Evolutionary conservation across 2,113 vertebrate species (phyloP).

Genomic region (Paracanthobrama guichenoti): DNA sequence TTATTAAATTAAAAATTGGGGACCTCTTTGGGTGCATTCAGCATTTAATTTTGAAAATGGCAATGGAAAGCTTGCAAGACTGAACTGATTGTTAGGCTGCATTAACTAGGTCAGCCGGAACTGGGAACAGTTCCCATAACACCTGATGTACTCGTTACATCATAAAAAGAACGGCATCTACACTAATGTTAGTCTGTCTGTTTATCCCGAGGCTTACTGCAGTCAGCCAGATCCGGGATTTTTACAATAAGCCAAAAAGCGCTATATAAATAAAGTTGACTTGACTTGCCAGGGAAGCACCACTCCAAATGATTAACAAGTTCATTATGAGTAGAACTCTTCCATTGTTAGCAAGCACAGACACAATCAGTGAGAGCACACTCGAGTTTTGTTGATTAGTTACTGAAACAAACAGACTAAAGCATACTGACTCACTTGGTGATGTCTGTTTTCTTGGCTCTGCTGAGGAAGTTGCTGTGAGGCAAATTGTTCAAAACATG

Average conservation of each 20-base stretch:
- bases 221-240: too few species aligned
- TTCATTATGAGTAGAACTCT: not conserved
- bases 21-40: slow-evolving; percentile 37
- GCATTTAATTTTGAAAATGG: slow-evolving; percentile 36
- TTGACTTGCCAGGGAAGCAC: slow-evolving; percentile 9
- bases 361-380: not conserved
- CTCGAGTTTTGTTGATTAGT: slow-evolving; percentile 1
- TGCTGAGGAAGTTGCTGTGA: not conserved
- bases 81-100: too few species aligned
- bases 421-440: not conserved
- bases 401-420: not conserved
- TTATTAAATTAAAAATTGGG: slow-evolving; percentile 34
- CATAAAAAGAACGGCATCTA: too few species aligned
- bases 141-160: too few species aligned
- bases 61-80: slow-evolving; percentile 25
- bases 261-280: too few species aligned
- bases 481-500: too few species aligned
- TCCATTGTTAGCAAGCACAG: not conserved
- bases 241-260: too few species aligned
- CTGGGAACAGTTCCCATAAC: too few species aligned
- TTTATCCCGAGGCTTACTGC: too few species aligned
- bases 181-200: too few species aligned
- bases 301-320: not conserved
- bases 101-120: too few species aligned
- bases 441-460: slow-evolving; percentile 9